These are phyloP conservation scores for Trypoxylon attenuatum DNA, from an alignment of 2,888 invertebrate genomes.

Conservation along the genomic window DNA sequence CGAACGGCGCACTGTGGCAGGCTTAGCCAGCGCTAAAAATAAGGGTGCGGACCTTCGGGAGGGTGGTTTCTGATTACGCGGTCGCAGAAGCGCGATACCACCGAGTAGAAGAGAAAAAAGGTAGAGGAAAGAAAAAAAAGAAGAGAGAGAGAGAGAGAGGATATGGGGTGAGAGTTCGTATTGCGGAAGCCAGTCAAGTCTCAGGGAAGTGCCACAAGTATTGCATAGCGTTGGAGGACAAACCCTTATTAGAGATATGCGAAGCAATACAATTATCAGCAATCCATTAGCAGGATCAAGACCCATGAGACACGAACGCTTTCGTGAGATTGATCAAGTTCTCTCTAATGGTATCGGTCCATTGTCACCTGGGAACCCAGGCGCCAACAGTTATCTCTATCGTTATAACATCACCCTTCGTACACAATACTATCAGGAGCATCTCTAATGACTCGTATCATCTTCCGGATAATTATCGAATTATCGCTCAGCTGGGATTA, in stretches of 20 bases:
- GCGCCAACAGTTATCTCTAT: too few relatives aligned
- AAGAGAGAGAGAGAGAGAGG: not conserved
- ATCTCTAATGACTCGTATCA: too few relatives aligned
- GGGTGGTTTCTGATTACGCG: not conserved
- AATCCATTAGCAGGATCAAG: too few relatives aligned
- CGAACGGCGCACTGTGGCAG: not conserved
- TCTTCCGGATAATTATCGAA: too few relatives aligned
- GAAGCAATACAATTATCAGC: not conserved
- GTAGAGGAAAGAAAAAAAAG: not conserved
- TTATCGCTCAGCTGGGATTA: too few relatives aligned
- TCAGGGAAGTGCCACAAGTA: constrained; percentile 29
- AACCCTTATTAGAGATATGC: not conserved
- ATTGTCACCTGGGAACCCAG: too few relatives aligned
- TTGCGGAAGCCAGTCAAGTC: constrained; percentile 18
- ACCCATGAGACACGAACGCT: too few relatives aligned
- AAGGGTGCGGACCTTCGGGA: not conserved
- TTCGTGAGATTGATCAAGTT: too few relatives aligned
- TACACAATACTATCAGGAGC: too few relatives aligned
- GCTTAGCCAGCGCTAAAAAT: not conserved
- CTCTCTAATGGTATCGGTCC: too few relatives aligned
- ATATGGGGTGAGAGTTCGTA: constrained; percentile 1
- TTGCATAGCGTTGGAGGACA: constrained; percentile 23
- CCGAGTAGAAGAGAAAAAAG: not conserved
- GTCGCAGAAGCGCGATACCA: not conserved
- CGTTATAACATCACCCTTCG: too few relatives aligned